phyloP scores from a whole-genome alignment of 2,888 invertebrate genomes.

The Rhogogaster chlorosoma region DNA sequence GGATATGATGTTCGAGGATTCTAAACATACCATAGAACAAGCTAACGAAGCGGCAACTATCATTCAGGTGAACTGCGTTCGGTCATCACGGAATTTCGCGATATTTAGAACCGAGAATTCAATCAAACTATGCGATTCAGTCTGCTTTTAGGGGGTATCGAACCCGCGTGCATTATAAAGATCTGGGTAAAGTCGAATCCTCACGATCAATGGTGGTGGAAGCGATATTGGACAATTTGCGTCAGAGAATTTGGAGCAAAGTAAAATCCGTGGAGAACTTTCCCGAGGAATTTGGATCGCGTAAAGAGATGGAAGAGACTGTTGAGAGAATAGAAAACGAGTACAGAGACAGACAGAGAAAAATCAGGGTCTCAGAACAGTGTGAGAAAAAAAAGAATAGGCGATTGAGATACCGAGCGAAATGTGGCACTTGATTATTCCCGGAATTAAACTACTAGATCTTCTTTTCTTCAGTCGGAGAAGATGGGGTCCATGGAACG shows the following conservation, averaged over 20 bases:
- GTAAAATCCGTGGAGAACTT: conserved; percentile 60
- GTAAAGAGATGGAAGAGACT: conserved; percentile 57
- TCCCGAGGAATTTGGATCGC: conserved; percentile 62
- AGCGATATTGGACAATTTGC: conserved; percentile 63
- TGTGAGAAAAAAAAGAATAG: conserved; percentile 50
- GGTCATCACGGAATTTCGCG: background rate
- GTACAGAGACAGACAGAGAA: conserved; percentile 61
- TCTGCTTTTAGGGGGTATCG: conserved; percentile 41
- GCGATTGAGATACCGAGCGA: background rate
- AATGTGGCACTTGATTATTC: background rate
- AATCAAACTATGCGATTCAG: background rate
- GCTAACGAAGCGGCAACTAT: conserved; percentile 67
- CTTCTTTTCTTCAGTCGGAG: conserved; percentile 56
- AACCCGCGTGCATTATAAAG: background rate
- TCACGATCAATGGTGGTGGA: conserved; percentile 61
- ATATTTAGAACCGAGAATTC: background rate
- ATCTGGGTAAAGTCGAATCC: conserved; percentile 28
- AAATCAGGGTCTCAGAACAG: conserved; percentile 59
- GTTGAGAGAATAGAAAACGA: conserved; percentile 61
- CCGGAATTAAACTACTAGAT: background rate
- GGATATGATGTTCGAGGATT: conserved; percentile 68
- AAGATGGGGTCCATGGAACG: conserved; percentile 50
- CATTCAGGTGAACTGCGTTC: conserved; percentile 66
- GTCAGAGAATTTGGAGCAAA: conserved; percentile 62
- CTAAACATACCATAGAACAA: conserved; percentile 60